Base-by-base conservation (phyloP, 2,797 vertebrate genomes). In the Ambastaia sidthimunki region DNA sequence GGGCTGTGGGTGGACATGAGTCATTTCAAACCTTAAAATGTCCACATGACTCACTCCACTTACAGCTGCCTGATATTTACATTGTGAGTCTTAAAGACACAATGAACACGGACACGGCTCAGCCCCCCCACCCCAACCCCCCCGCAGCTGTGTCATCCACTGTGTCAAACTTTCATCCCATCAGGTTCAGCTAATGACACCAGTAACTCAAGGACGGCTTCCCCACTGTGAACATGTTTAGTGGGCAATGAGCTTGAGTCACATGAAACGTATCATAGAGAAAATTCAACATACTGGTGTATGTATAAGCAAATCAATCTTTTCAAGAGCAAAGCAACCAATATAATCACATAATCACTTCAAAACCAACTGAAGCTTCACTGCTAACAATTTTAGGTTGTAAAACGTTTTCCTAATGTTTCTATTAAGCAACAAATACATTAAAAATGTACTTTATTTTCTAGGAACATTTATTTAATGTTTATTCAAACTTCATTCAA, bases 41-140 rank as follows among this genome's bases (percentile, higher is more conserved):
- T 62, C 80, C 62, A 78, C 25, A 67, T 92, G 90, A 93, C 77
- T 91, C 89, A 91, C 72, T 69, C 44, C 37, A 18, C 41, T 65
- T 71, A 37, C 71, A 63, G 54, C 18, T 34, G 75, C 70, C 37
- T 76, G 71, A 75, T 73, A 70, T 66, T 81, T 62, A 73, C 71
- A 80, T 47, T 69, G 70, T 71, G 44, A 54, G 63, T 31, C 59
- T 47, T 60, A 16, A 59, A 67, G 69, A 47, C 44, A 31, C 50
- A 28, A 52, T 15, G 54, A 73, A 41, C 63, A 66, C n/a, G 9
- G 62, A 71, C 31, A 76, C 21, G 1, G 18, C 25, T 47, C 2
- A 47, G 6, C 44, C 44, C 6, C 31, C 31, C 4, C 19, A 1
- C 37, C 68, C 41, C 44, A 41, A 15, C 57, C 67, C 47, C 1